Base-by-base conservation (phyloP, 2,888 invertebrate species). In the Noctua comes region DNA sequence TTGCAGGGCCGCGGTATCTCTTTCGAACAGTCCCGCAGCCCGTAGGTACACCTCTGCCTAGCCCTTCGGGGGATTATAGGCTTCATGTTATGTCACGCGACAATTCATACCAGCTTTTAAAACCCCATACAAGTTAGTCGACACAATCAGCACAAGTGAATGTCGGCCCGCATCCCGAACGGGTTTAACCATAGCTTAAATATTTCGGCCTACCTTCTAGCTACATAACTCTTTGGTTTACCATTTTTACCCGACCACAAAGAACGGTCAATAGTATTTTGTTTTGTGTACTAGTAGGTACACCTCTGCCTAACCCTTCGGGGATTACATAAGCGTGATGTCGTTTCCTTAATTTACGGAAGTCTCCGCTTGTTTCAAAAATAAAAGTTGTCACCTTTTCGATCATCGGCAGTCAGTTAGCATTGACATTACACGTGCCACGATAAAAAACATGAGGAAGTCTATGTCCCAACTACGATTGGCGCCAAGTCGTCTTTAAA, bases 361-460 rank as follows among this genome's bases (percentile, higher is more conserved):
- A 68, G 62, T 51, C 13, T 5, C 0, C 66, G n/a, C 36, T 59
- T 40, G 3, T 51, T 43, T 51, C 7, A 48, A 76, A 59, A 76
- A 73, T 68, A 76, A 74, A n/a, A 24, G 1, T 66, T 51, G 73
- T 79, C 54, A 79, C 76, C 80, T 85, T 85, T 78, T 81, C 80
- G 27, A 81, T 87, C 86, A 73, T 76, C 71, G 57, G 48, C 74
- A 69, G 64, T 21, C 31, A 64, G 51, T 62, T 21, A 64, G 51
- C 48, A 68, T 6, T 77, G 71, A 77, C 73, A 80, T 68, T 73
- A 51, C 83, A 81, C 80, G 83, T 81, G 87, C 51, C 64, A 10
- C 48, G 40, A 57, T 64, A 84, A 80, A 85, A 84, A 84, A 77
- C 57, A 85, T 36, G 69, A 88, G 87, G 87, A 87, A 87, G 84